phyloP scores from a whole-genome alignment of 2,113 vertebrate species.

The Scopus umbretta region DNA sequence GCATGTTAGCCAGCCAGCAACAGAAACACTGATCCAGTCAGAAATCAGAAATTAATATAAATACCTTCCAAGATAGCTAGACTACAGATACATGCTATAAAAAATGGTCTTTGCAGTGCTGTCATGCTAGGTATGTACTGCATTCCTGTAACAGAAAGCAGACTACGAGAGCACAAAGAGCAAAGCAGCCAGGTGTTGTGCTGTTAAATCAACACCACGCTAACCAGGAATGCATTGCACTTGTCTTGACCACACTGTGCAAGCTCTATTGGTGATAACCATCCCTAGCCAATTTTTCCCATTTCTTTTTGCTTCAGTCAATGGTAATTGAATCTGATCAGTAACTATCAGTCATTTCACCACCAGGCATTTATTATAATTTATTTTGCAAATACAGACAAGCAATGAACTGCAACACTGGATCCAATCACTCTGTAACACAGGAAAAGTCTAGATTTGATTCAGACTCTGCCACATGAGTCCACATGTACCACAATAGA shows the following conservation, averaged over 20 bases:
- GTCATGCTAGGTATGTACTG: fast-evolving
- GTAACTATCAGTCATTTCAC: neutral
- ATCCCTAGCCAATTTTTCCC: neutral
- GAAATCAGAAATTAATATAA: neutral
- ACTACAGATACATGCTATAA: fast-evolving
- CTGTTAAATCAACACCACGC: neutral
- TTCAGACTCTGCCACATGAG: neutral
- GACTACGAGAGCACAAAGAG: neutral
- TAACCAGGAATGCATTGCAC: neutral
- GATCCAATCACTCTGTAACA: neutral
- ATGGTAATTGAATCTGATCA: neutral
- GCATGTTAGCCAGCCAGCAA: neutral
- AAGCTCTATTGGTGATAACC: neutral
- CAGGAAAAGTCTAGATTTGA: neutral
- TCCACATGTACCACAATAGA: neutral
- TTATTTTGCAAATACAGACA: neutral
- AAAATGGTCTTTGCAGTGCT: neutral
- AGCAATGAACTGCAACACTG: neutral
- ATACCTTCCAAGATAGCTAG: neutral
- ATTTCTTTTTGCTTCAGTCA: neutral
- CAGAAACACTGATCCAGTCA: neutral
- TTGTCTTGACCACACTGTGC: neutral
- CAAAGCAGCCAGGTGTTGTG: neutral
- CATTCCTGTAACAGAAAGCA: neutral
- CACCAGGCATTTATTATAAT: neutral